A percentile compares a stretch with the other conserved stretches of the same genome.
phyloP scores from a whole-genome alignment of 2,888 invertebrate species.

The Caenorhabditis auriculariae region DNA sequence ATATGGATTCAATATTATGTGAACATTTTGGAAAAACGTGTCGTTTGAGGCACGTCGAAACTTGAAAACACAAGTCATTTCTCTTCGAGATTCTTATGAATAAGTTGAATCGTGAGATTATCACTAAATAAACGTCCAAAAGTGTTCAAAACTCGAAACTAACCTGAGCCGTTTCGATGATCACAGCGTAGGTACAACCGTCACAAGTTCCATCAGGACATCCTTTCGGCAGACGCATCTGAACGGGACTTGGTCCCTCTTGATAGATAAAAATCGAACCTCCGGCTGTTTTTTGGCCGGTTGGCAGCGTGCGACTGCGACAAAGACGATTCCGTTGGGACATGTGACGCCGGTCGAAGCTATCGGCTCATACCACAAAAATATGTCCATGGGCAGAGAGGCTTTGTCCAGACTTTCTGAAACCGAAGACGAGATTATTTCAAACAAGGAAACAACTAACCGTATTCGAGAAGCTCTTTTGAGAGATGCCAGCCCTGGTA shows the following conservation, averaged over 20 bases:
- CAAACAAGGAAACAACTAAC: conserved; percentile 20
- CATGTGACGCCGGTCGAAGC: conserved; percentile 64
- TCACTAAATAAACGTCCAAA: not conserved
- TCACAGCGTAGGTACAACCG: conserved; percentile 69
- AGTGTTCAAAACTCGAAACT: not conserved
- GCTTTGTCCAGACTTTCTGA: conserved; percentile 31
- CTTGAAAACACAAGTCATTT: too few species aligned
- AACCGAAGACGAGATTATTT: too few species aligned
- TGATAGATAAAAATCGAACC: not conserved
- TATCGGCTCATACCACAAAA: conserved; percentile 53
- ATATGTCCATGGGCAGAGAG: conserved; percentile 52
- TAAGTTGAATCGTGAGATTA: not conserved
- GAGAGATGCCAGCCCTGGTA: conserved; percentile 40
- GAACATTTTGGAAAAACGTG: too few species aligned
- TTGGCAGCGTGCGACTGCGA: conserved; percentile 69
- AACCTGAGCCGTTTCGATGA: conserved; percentile 49
- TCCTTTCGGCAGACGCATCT: conserved; percentile 48
- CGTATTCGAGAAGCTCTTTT: conserved; percentile 58
- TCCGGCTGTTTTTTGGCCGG: conserved; percentile 46
- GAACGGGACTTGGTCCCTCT: not conserved
- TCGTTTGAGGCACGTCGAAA: too few species aligned
- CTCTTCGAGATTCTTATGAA: too few species aligned
- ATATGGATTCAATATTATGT: too few species aligned
- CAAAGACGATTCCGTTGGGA: conserved; percentile 68
- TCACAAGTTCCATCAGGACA: conserved; percentile 70